A percentile compares a stretch with the other conserved stretches of the same genome.
Evolutionary conservation across 2,888 invertebrate genomes (phyloP).

Genomic region (Formica aserva): DNA sequence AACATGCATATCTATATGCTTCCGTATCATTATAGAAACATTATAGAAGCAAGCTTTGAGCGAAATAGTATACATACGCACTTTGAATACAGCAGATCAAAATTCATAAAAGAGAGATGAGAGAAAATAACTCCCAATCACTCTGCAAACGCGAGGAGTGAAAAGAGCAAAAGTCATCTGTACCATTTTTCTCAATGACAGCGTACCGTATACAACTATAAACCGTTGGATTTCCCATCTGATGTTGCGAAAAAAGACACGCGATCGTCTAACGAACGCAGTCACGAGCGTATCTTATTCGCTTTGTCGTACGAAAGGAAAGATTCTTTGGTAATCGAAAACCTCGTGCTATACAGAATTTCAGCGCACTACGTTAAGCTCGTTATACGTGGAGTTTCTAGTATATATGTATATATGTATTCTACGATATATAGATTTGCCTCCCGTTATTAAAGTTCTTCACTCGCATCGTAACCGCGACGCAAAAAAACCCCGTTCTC

Average conservation of each 20-base stretch:
- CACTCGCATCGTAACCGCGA: constrained; percentile 18
- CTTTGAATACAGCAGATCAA: neutral
- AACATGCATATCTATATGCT: neutral
- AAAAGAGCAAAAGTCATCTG: constrained; percentile 40
- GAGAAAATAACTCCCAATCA: constrained; percentile 28
- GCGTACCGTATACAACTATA: constrained; percentile 2
- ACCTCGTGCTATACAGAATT: constrained; percentile 43
- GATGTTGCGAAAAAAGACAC: neutral
- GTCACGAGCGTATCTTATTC: neutral
- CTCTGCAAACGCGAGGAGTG: constrained; percentile 39
- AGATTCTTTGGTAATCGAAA: constrained; percentile 32
- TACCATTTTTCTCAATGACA: constrained; percentile 47
- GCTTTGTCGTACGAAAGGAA: constrained; percentile 35
- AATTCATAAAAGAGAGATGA: constrained; percentile 32
- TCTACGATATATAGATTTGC: constrained; percentile 45
- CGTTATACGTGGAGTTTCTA: constrained; percentile 48
- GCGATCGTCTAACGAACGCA: constrained; percentile 18
- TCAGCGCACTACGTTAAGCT: constrained; percentile 62
- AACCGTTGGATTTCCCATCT: constrained; percentile 1
- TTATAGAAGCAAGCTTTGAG: constrained; percentile 10
- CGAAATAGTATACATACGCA: neutral
- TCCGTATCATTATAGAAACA: neutral
- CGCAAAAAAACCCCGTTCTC: constrained; percentile 48
- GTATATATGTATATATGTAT: neutral
- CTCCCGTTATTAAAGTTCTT: constrained; percentile 28